Evolutionary conservation across 1,140 invertebrate genomes (phyloP), one percentile per base, ranked within the genome.

Genomic region (Calliopsis andreniformis): DNA sequence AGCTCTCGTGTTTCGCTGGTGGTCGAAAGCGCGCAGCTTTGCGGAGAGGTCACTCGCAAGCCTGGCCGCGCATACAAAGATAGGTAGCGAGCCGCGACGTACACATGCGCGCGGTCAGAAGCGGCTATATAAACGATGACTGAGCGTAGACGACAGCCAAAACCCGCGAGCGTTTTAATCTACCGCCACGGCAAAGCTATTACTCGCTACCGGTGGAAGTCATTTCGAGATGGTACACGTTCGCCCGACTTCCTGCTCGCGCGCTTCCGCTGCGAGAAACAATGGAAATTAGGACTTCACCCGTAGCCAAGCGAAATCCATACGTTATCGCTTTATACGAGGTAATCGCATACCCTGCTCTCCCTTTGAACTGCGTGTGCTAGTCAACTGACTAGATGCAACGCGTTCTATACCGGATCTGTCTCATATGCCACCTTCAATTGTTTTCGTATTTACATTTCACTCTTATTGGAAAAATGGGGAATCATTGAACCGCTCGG

Each of bases 111-210:
- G 51, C 35, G 35, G 35, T 4, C 39, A 75, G 43, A 30, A 16
- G 8, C 53, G 63, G 76, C 70, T 58, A 45, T 62, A 78, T 75
- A 83, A 83, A 82, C 81, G 80, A 73, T 63, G 81, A 78, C 75
- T 75, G 35, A 82, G 62, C 79, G 55, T 35, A 64, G 67, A 71
- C 75, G 75, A 67, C 62, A 47, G 75, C 67, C 79, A 70, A 72
- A 82, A 82, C 73, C 80, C 76, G 80, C 62, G 76, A 83, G 80
- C 82, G 80, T 83, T 83, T 83, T 83, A 83, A 83, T 83, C 76
- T 83, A 83, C 82, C 76, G 53, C 32, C 35, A 43, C 76, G 56
- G 76, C 68, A 64, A 68, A 73, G 70, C 82, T 75, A 83, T 83
- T 81, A 81, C 56, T 71, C 80, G 66, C 66, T 68, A 51, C 53